Evolutionary conservation across 1,140 invertebrate species (phyloP).

Genomic region (Drosophila dunni): DNA sequence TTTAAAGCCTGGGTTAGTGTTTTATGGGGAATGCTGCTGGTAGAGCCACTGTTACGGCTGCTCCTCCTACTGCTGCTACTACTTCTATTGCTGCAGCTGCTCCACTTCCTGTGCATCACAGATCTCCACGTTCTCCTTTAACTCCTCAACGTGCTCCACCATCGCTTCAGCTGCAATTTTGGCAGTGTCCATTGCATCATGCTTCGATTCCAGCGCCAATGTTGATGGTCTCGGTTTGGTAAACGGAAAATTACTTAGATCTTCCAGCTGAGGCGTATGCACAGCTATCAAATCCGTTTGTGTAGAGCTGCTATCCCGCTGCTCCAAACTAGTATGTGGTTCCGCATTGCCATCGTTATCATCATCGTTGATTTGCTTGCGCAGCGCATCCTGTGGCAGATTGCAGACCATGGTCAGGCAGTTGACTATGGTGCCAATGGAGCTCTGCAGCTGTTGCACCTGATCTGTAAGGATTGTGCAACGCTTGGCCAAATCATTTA

Average conservation of each 20-base stretch:
- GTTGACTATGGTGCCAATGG: slow-evolving; percentile 90
- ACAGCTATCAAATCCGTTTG: slow-evolving; percentile 92
- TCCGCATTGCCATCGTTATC: slow-evolving; percentile 39
- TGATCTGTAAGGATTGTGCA: slow-evolving; percentile 85
- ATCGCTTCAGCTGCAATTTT: slow-evolving; percentile 24
- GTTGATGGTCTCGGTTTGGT: slow-evolving; percentile 77
- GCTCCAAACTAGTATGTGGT: slow-evolving; percentile 38
- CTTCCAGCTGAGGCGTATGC: slow-evolving; percentile 88
- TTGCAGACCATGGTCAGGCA: slow-evolving; percentile 87
- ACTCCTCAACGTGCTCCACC: slow-evolving; percentile 27
- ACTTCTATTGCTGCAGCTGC: background rate
- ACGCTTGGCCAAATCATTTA: slow-evolving; percentile 85
- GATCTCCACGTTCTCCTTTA: slow-evolving; percentile 47
- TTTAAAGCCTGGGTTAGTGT: slow-evolving; percentile 10
- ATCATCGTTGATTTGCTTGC: slow-evolving; percentile 59
- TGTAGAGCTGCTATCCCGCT: slow-evolving; percentile 87
- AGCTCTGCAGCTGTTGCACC: slow-evolving; percentile 90
- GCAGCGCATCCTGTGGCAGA: slow-evolving; percentile 84
- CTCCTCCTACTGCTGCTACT: too few relatives aligned
- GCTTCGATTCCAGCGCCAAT: slow-evolving; percentile 68
- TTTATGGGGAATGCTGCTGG: too few relatives aligned
- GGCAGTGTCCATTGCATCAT: slow-evolving; percentile 38
- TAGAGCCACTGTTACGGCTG: too few relatives aligned
- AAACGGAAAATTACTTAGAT: slow-evolving; percentile 77
- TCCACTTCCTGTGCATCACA: slow-evolving; percentile 17